Conservation (phyloP, 2,888 invertebrate genomes). For the Strigamia crassipes region DNA sequence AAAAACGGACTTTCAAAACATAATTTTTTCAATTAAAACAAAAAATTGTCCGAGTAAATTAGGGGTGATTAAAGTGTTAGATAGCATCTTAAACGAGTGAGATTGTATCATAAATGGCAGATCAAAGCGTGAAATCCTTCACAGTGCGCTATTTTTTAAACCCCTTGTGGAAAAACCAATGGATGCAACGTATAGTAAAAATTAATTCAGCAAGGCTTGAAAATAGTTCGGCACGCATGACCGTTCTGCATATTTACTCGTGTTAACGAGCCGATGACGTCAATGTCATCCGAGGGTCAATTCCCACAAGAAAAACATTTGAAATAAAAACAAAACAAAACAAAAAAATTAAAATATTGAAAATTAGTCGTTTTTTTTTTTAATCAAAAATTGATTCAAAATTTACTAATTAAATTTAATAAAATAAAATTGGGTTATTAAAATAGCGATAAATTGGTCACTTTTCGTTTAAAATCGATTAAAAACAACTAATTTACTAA, state of each 20-base stretch:
- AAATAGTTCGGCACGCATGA: constrained; percentile 40
- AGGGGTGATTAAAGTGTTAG: not conserved
- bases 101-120: constrained; percentile 31
- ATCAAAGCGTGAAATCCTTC: constrained; percentile 34
- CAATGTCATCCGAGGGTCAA: constrained; percentile 37
- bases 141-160: not conserved
- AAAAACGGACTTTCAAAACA: too few species aligned
- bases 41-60: too few species aligned
- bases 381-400: too few species aligned
- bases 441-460: too few species aligned
- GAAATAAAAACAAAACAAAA: not conserved
- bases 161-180: not conserved
- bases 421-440: too few species aligned
- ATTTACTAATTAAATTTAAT: too few species aligned
- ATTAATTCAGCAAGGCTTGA: constrained; percentile 32
- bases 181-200: not conserved
- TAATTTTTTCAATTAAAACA: too few species aligned
- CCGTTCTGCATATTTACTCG: constrained; percentile 42
- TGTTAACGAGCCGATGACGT: constrained; percentile 38
- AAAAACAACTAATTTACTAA: too few species aligned
- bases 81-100: constrained; percentile 24
- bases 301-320: not conserved
- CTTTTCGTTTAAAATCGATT: too few species aligned
- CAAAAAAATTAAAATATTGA: not conserved
- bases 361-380: too few species aligned